These are phyloP conservation scores for Dasyornis broadbenti DNA, from an alignment of 2,113 vertebrate species.

Conservation along the genomic window DNA sequence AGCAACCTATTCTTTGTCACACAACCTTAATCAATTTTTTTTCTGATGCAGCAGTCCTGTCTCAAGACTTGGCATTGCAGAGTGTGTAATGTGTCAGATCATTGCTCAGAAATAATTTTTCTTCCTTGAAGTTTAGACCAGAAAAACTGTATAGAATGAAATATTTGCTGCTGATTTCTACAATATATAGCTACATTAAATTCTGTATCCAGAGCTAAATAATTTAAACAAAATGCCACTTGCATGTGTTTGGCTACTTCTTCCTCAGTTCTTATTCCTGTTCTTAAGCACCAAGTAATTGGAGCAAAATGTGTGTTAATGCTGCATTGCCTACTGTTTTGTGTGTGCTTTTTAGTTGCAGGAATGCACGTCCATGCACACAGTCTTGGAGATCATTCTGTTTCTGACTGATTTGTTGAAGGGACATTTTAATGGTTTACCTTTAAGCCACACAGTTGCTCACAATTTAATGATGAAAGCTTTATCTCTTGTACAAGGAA, in stretches of 20 bases:
- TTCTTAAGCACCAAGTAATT: slow-evolving; percentile 24
- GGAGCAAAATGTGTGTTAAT: slow-evolving; percentile 38
- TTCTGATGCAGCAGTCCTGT: slow-evolving; percentile 61
- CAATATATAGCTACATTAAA: neutral
- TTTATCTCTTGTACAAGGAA: slow-evolving; percentile 51
- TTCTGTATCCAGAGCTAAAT: slow-evolving; percentile 19
- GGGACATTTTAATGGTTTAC: neutral
- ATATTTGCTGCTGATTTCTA: neutral
- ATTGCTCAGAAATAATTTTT: slow-evolving; percentile 13
- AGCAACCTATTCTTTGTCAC: slow-evolving; percentile 13
- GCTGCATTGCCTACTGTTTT: slow-evolving; percentile 26
- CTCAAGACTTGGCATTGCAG: slow-evolving; percentile 59
- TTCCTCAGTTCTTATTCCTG: slow-evolving; percentile 10
- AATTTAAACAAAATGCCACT: slow-evolving; percentile 11
- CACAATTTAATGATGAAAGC: slow-evolving; percentile 66
- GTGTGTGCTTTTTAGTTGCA: slow-evolving; percentile 46
- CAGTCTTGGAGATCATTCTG: neutral
- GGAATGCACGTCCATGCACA: slow-evolving; percentile 18
- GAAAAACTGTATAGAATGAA: neutral
- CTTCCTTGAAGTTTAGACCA: slow-evolving; percentile 7
- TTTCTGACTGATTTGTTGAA: slow-evolving; percentile 18
- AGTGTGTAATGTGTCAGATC: slow-evolving; percentile 1
- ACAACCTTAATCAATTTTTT: slow-evolving; percentile 42
- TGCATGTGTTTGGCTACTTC: slow-evolving; percentile 40
- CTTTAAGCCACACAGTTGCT: neutral